A percentile compares a stretch with the other conserved stretches of the same genome.
Conservation (phyloP, 2,113 vertebrate genomes). For the Dermatemys mawii region DNA sequence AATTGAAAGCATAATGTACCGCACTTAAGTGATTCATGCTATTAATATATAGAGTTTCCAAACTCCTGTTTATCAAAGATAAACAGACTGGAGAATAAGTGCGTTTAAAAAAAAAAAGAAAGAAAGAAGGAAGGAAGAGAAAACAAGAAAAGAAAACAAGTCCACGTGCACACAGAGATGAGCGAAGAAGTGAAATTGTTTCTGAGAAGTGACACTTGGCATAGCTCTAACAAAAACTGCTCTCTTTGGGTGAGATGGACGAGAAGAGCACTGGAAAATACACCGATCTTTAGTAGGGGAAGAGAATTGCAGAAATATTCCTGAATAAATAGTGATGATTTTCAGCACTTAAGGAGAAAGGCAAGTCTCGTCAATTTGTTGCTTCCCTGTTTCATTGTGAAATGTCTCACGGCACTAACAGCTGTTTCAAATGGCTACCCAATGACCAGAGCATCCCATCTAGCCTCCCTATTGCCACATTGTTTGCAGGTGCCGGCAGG, state of each 20-base stretch:
- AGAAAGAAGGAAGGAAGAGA: background rate
- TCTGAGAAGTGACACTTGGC: background rate
- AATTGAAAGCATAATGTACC: conserved; percentile 69
- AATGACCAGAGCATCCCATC: background rate
- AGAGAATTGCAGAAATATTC: background rate
- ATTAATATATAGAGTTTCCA: conserved; percentile 61
- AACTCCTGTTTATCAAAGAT: background rate
- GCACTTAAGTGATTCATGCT: conserved; percentile 70
- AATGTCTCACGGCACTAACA: background rate
- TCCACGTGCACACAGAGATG: background rate
- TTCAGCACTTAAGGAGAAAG: background rate
- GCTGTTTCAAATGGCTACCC: background rate
- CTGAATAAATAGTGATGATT: background rate
- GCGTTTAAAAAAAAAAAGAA: background rate
- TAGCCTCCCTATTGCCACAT: background rate
- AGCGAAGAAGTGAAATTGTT: background rate
- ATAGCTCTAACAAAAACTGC: background rate
- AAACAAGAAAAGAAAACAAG: background rate
- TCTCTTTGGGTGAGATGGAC: background rate
- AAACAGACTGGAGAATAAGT: background rate
- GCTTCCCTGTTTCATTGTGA: background rate
- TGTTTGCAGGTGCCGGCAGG: background rate
- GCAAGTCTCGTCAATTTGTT: background rate
- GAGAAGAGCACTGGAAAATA: rapidly evolving
- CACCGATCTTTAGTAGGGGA: background rate